Conservation (phyloP, 2,113 vertebrate genomes). For the Alethe diademata region DNA sequence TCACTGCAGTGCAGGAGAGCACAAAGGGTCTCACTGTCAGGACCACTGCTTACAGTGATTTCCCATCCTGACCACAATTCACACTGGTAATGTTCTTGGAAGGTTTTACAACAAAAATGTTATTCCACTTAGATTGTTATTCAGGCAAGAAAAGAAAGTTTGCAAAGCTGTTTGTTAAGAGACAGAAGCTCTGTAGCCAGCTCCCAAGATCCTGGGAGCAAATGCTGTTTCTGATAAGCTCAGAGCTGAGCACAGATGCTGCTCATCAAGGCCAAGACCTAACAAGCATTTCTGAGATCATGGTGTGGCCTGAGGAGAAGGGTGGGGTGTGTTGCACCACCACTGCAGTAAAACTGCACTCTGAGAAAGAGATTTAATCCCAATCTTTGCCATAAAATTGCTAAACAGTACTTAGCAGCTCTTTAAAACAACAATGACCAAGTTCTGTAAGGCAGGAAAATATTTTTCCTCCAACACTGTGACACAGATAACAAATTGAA, state of each 20-base stretch:
- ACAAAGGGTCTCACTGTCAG: background rate
- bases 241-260: background rate
- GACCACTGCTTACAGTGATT: background rate
- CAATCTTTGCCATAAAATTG: background rate
- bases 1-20: background rate
- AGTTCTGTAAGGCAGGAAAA: background rate
- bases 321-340: background rate
- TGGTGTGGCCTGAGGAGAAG: background rate
- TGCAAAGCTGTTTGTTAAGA: background rate
- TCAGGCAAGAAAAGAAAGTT: background rate
- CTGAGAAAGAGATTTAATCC: background rate
- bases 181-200: background rate
- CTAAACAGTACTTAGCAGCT: background rate
- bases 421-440: background rate
- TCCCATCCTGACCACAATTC: background rate
- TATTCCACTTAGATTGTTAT: background rate
- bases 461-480: background rate
- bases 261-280: background rate
- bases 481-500: background rate
- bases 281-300: background rate
- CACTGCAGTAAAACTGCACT: background rate
- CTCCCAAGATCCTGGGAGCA: background rate
- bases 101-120: background rate
- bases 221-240: background rate
- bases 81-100: rapidly evolving